These are phyloP conservation scores for Proctacanthus coquilletti DNA, from an alignment of 1,140 invertebrate species.

Conservation along the genomic window DNA sequence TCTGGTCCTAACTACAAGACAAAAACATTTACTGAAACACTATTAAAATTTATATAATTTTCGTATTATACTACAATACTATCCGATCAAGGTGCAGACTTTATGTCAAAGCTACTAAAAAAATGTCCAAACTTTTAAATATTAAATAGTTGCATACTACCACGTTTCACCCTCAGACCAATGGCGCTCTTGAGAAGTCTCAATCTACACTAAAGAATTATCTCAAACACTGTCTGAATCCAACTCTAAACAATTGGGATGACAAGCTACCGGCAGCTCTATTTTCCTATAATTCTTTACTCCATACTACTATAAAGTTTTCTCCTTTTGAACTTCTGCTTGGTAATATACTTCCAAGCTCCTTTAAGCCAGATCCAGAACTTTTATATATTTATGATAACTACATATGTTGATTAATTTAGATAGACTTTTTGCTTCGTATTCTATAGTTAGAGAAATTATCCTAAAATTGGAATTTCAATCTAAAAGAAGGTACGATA, in stretches of 20 bases:
- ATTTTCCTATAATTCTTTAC: not conserved
- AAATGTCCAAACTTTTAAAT: not conserved
- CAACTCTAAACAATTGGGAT: conserved; percentile 1
- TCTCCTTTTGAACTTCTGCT: not conserved
- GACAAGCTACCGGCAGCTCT: not conserved
- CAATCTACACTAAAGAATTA: not conserved
- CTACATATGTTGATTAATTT: no score
- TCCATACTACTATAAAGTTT: not conserved
- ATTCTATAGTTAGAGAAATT: no score
- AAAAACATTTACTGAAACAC: no score
- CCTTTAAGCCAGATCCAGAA: not conserved
- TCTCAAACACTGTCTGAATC: not conserved
- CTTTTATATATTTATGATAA: not conserved
- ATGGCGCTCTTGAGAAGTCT: not conserved
- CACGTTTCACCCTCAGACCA: not conserved
- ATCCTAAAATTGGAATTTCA: no score
- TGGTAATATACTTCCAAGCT: not conserved
- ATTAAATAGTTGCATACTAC: not conserved
- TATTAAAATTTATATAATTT: no score
- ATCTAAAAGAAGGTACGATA: no score
- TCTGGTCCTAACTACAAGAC: no score
- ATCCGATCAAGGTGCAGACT: not conserved
- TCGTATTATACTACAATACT: no score
- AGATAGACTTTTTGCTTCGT: no score
- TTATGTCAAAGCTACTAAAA: not conserved